These are phyloP conservation scores for Bufo bufo DNA, from an alignment of 2,113 vertebrate species.

Conservation along the genomic window DNA sequence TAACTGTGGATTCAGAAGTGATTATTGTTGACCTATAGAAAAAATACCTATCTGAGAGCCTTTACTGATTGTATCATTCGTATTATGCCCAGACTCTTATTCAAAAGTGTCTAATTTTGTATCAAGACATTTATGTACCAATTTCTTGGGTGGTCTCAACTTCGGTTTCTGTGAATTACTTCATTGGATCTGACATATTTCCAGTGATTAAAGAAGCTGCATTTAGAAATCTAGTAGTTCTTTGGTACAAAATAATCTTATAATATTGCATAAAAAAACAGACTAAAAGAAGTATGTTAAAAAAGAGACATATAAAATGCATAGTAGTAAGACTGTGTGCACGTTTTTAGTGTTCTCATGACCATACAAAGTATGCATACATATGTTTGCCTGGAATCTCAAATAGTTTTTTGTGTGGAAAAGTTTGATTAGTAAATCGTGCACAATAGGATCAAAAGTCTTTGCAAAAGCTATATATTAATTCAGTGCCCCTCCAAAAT, in stretches of 20 bases:
- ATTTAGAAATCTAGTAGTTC: neutral
- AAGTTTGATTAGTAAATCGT: neutral
- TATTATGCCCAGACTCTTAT: neutral
- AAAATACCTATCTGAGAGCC: neutral
- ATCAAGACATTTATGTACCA: neutral
- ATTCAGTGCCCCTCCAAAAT: neutral
- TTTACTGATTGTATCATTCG: constrained; percentile 1
- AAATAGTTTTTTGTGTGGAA: neutral
- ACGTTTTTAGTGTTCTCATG: neutral
- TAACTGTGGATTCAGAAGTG: constrained; percentile 18
- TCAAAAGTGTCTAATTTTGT: constrained; percentile 27
- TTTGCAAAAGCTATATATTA: neutral
- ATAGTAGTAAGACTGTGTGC: neutral
- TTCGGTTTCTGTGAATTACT: neutral
- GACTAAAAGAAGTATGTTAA: neutral
- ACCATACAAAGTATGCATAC: neutral
- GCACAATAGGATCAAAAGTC: neutral
- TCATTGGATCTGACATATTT: neutral
- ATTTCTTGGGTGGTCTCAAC: constrained; percentile 37
- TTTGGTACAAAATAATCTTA: neutral
- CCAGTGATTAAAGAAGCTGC: neutral
- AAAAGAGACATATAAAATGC: neutral
- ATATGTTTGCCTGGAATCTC: neutral
- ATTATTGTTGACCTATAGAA: constrained; percentile 6
- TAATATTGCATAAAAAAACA: neutral